Evolutionary conservation across 2,888 invertebrate genomes (phyloP), one percentile per base, ranked within the genome.

Genomic region (Calameuta filiformis): DNA sequence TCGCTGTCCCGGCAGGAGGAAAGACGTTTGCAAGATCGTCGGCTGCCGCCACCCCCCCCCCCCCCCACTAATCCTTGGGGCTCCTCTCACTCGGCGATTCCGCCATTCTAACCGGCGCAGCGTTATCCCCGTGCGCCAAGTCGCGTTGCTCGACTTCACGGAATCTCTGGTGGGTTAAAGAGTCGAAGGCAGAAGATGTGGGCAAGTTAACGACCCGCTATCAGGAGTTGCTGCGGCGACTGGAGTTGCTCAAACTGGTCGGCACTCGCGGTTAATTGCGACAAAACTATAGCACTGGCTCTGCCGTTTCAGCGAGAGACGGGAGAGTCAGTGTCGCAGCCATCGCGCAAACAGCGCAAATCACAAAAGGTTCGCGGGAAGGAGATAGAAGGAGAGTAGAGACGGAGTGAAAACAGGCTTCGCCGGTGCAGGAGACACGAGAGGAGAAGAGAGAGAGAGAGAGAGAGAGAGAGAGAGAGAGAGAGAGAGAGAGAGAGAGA

Each of bases 161-260:
- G 34, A 35, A 35, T 35, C 30, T n/a, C 35, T n/a, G 23, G n/a
- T n/a, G 23, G 35, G 35, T 34, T 31, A 71, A n/a, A 75, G 30
- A 75, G 56, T 56, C 15, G 23, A 15, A 40, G 40, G 4, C 40
- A 40, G 40, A 89, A 88, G 87, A 89, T 88, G 88, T 86, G 86
- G 86, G 83, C 82, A 88, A 88, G 89, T 87, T 89, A 88, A 89
- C 88, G 88, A 89, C 88, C 89, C 85, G 88, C 88, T 89, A 89
- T 89, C 89, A 86, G 83, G 79, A 71, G 15, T 12, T 12, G 15
- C 4, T 31, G 71, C 71, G 11, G 4, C 33, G 34, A 71, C 31
- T 23, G 56, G 3, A 4, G 71, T 33, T 71, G 71, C 31, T 71
- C 33, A 71, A 71, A 71, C 31, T 71, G 31, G 71, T 71, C 23